phyloP scores from a whole-genome alignment of 2,888 invertebrate species.

The Iphiclides podalirius region DNA sequence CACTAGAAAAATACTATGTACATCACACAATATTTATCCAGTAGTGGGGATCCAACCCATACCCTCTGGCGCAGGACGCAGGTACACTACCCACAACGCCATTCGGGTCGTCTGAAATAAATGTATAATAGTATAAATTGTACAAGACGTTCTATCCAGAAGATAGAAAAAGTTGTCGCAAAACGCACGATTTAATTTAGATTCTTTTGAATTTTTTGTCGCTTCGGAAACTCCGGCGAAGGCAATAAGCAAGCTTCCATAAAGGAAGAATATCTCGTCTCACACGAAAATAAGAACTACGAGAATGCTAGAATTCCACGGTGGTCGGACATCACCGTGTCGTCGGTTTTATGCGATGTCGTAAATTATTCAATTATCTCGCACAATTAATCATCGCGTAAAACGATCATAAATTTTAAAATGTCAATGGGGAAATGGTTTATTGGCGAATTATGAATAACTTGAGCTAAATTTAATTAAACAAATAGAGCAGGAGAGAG shows the following conservation, averaged over 20 bases:
- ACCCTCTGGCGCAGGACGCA: too few species aligned
- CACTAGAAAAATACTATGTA: too few species aligned
- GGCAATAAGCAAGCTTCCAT: constrained; percentile 6
- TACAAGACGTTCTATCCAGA: too few species aligned
- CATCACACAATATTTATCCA: too few species aligned
- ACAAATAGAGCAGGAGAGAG: constrained; percentile 31
- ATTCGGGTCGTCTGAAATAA: too few species aligned
- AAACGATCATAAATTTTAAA: constrained; percentile 31
- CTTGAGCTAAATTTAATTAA: constrained; percentile 31
- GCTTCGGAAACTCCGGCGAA: background rate
- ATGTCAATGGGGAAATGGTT: constrained; percentile 38
- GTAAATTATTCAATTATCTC: constrained; percentile 20
- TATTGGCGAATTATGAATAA: constrained; percentile 31
- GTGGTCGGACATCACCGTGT: constrained; percentile 15
- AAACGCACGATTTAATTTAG: background rate
- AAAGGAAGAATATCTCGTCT: constrained; percentile 6
- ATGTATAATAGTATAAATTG: too few species aligned
- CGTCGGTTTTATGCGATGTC: constrained; percentile 12
- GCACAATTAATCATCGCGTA: constrained; percentile 14
- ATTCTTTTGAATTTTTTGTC: background rate
- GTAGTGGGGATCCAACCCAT: too few species aligned
- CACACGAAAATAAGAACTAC: constrained; percentile 1
- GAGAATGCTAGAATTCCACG: constrained; percentile 5
- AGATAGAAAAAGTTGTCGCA: background rate
- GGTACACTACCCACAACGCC: too few species aligned